Percentiles rank a stretch among this genome's conserved stretches.
phyloP scores from a whole-genome alignment of 1,140 invertebrate genomes.

The Sitophilus oryzae region DNA sequence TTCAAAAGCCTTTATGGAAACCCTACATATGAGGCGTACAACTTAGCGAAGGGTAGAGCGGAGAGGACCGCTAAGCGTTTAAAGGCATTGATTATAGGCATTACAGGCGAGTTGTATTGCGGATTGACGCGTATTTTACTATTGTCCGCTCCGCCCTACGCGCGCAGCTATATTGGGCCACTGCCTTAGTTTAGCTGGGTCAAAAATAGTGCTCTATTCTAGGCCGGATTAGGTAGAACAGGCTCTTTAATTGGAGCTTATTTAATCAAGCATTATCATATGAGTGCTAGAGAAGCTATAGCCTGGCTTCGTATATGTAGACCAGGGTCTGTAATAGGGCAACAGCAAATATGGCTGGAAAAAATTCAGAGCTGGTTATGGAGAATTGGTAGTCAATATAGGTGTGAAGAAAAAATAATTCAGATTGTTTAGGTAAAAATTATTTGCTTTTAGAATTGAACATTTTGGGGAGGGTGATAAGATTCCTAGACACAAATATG shows the following conservation, averaged over 20 bases:
- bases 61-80: no score
- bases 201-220: no score
- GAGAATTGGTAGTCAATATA: conserved; percentile 46
- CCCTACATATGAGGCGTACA: no score
- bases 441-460: conserved; percentile 33
- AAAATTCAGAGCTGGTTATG: conserved; percentile 48
- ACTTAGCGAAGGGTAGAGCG: no score
- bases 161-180: no score
- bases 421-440: not conserved
- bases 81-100: no score
- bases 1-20: no score
- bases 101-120: no score
- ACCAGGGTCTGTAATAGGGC: conserved; percentile 76
- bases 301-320: conserved; percentile 78
- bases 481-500: conserved; percentile 44
- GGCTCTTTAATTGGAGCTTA: conserved; percentile 78
- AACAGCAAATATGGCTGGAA: conserved; percentile 75
- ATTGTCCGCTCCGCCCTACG: no score
- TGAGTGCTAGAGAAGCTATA: conserved; percentile 77
- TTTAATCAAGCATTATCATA: conserved; percentile 76
- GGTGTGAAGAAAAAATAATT: conserved; percentile 34
- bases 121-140: no score
- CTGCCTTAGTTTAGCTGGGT: no score
- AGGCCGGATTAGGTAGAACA: conserved; percentile 77
- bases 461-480: conserved; percentile 41